Evolutionary conservation across 2,113 vertebrate species (phyloP).

Genomic region (Prionailurus viverrinus): DNA sequence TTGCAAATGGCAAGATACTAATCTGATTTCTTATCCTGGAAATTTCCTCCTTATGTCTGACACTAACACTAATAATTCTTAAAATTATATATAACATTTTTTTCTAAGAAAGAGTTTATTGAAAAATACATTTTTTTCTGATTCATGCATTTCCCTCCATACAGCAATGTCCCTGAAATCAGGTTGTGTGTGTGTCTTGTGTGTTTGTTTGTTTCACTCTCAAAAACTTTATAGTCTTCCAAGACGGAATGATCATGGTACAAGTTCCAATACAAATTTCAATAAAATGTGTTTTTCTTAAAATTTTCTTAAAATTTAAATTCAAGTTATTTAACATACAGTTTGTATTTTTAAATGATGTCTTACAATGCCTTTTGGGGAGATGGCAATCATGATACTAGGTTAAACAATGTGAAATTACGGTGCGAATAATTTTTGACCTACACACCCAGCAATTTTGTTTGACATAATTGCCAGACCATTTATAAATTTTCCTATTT

Average conservation of each 20-base stretch:
- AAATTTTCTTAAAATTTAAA: no score
- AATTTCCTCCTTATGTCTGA: neutral
- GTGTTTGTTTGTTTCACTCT: no score
- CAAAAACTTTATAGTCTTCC: no score
- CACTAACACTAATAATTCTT: neutral
- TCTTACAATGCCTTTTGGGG: neutral
- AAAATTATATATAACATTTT: neutral
- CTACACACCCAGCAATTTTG: neutral
- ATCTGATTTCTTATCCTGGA: neutral
- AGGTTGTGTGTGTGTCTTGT: neutral
- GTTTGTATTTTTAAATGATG: neutral
- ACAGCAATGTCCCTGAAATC: neutral
- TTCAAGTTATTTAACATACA: no score
- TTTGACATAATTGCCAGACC: neutral
- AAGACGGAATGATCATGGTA: no score
- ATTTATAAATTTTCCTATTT: slow-evolving; percentile 6
- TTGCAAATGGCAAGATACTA: neutral
- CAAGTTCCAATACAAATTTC: no score
- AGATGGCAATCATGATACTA: neutral
- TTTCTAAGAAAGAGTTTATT: neutral
- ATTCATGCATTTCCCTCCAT: neutral
- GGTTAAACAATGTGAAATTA: neutral
- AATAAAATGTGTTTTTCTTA: no score
- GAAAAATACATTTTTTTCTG: neutral
- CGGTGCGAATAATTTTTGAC: neutral